Conservation (phyloP, 2,113 vertebrate species). For the Gavialis gangeticus region DNA sequence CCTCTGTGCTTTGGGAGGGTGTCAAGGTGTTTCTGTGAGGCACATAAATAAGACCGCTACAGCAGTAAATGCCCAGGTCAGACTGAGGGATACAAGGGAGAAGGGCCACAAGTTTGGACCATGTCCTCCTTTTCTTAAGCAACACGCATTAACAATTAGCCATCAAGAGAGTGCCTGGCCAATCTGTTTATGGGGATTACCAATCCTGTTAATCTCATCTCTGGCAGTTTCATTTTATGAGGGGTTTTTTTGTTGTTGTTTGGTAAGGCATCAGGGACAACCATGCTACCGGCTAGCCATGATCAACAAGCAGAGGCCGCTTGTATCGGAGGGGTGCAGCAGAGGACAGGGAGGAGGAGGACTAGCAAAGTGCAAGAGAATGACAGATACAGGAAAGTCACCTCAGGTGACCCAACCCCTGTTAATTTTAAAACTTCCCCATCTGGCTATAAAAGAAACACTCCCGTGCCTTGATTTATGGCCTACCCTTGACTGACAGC, state of each 20-base stretch:
- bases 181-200: slow-evolving; percentile 71
- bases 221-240: slow-evolving; percentile 9
- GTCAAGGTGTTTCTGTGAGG: not conserved
- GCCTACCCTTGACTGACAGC: slow-evolving; percentile 14
- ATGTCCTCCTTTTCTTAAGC: not conserved
- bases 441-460: slow-evolving; percentile 16
- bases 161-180: slow-evolving; percentile 41
- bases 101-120: not conserved
- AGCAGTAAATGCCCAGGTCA: not conserved
- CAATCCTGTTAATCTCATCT: slow-evolving; percentile 72
- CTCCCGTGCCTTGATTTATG: slow-evolving; percentile 3
- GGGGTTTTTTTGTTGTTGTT: slow-evolving; percentile 49
- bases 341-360: not conserved
- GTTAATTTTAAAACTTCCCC: slow-evolving; percentile 32
- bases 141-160: slow-evolving; percentile 69
- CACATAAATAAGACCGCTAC: not conserved
- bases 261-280: slow-evolving; percentile 54
- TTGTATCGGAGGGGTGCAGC: not conserved
- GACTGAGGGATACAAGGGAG: not conserved
- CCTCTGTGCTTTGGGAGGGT: not conserved
- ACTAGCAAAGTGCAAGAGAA: not conserved
- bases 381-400: not conserved
- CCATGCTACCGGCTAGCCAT: slow-evolving; percentile 48
- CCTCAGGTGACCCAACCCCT: slow-evolving; percentile 28
- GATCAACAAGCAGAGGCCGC: slow-evolving; percentile 12